Base-by-base conservation (phyloP, 2,888 invertebrate genomes). In the Trypoxylon attenuatum region DNA sequence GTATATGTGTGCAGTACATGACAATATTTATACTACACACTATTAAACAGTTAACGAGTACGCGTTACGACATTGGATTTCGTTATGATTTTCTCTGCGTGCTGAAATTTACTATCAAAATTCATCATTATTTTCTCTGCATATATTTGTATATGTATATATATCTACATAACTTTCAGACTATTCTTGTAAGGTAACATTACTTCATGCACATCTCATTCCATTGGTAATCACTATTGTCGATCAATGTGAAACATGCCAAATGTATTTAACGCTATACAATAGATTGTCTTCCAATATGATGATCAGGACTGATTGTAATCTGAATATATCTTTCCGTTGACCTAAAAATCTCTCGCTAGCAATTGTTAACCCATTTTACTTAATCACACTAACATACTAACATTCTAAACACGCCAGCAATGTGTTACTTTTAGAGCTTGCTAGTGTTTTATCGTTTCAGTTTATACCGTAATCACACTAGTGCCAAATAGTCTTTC, bases 351-450 rank as follows among this genome's bases (percentile, higher is more conserved):
- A 33, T 19, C 8, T 27, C 2, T 0, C 19, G 3, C 21, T 22
- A 10, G 8, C 18, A 19, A 19, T 16, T 10, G 42, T 42, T 27
- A 19, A 18, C 25, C 42, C 29, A 45, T 5, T 45, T 64, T 53
- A n/a, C 49, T 29, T 5, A 22, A 16, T 21, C 46, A 68, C 71
- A 65, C 45, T 38, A 33, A 33, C 33, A 33, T 33, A 33, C 33
- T 29, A 62, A 43, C 42, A 56, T 56, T 53, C 38, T 23, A 23
- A 65, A 50, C 52, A 52, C 25, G 38, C 53, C 39, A 57, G 52
- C 55, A 29, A 62, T 59, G 57, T 69, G 21, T 59, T 67, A 56
- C 57, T 67, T 64, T 62, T 52, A 45, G 18, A 68, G 71, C 68
- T 72, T 72, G 10, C 62, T 53, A 62, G 21, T 61, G 27, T 39